These are phyloP conservation scores for Cottoperca gobio DNA, from an alignment of 2,797 vertebrate species.

Conservation along the genomic window DNA sequence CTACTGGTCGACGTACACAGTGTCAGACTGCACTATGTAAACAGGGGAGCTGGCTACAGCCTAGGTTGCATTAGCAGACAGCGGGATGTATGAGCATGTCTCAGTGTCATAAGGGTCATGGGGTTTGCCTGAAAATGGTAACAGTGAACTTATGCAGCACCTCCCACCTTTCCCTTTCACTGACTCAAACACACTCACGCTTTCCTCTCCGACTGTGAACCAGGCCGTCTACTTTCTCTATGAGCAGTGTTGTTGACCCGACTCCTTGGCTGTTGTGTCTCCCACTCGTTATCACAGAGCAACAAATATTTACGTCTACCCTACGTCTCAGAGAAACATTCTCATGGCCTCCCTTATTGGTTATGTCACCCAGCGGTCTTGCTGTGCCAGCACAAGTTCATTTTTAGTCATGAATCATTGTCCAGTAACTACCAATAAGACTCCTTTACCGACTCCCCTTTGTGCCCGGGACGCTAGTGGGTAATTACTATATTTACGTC, in stretches of 20 bases:
- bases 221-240: not conserved
- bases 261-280: slow-evolving; percentile 65
- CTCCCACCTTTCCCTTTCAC: slow-evolving; percentile 9
- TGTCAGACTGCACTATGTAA: slow-evolving; percentile 48
- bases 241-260: slow-evolving; percentile 38
- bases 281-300: slow-evolving; percentile 63
- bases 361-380: slow-evolving; percentile 50
- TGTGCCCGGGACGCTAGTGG: slow-evolving; percentile 56
- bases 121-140: slow-evolving; percentile 33
- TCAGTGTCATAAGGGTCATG: slow-evolving; percentile 20
- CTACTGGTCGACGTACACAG: slow-evolving; percentile 28
- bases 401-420: slow-evolving; percentile 56
- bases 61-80: slow-evolving; percentile 20
- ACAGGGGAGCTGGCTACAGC: slow-evolving; percentile 39
- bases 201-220: slow-evolving; percentile 26
- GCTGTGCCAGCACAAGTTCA: slow-evolving; percentile 40
- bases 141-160: slow-evolving; percentile 9
- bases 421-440: slow-evolving; percentile 47
- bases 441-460: slow-evolving; percentile 40
- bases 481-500: slow-evolving; percentile 80
- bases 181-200: not conserved
- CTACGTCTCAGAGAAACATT: slow-evolving; percentile 71
- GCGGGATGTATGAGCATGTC: slow-evolving; percentile 20
- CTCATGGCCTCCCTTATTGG: slow-evolving; percentile 67
- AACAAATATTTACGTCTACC: slow-evolving; percentile 76